These are phyloP conservation scores for Sarcophaga bullata DNA, from an alignment of 1,140 invertebrate species.

Conservation along the genomic window DNA sequence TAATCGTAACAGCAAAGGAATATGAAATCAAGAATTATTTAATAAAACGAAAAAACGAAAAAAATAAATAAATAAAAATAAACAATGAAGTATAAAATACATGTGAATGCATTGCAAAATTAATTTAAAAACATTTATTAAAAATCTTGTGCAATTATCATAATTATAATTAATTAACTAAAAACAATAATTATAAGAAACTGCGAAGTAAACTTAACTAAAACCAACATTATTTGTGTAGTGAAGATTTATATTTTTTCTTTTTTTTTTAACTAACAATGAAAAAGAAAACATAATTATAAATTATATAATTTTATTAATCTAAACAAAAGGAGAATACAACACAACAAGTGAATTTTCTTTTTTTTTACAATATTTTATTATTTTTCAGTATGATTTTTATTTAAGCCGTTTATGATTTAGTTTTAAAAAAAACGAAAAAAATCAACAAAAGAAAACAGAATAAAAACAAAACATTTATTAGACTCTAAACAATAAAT, in stretches of 20 bases:
- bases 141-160: slow-evolving; percentile 3
- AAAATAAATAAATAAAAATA: background rate
- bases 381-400: slow-evolving; percentile 18
- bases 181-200: too few species aligned
- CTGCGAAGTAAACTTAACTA: too few species aligned
- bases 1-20: too few species aligned
- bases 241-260: too few species aligned
- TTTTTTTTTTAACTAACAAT: too few species aligned
- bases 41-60: background rate
- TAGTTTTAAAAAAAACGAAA: background rate
- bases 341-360: slow-evolving; percentile 29
- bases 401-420: slow-evolving; percentile 10
- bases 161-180: background rate
- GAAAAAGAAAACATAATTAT: too few species aligned
- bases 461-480: slow-evolving; percentile 27
- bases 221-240: too few species aligned
- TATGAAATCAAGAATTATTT: background rate
- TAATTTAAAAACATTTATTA: background rate
- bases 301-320: background rate
- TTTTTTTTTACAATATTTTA: background rate
- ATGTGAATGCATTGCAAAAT: slow-evolving; percentile 13
- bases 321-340: background rate
- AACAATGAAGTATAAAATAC: background rate
- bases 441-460: too few species aligned
- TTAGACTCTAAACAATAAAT: too few species aligned